Base-by-base conservation (phyloP, 2,113 vertebrate species). In the Egretta garzetta region DNA sequence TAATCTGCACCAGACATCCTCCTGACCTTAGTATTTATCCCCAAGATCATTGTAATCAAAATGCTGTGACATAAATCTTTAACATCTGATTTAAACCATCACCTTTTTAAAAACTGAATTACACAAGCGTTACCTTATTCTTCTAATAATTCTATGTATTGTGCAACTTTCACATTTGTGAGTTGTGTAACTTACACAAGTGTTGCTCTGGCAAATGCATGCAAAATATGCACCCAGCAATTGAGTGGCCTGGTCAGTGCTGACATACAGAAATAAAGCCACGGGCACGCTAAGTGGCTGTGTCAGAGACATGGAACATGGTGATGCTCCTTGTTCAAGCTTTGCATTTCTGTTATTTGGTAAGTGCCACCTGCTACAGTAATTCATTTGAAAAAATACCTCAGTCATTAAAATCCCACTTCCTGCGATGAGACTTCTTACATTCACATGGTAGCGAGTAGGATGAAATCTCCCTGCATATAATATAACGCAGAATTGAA, bases 371-470 rank as follows among this genome's bases (percentile, higher is more conserved):
- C 53, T 58, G 37, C 50, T 67, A 27, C 32, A 53, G 24, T 33
- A 67, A 63, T 35, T 39, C 7, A 41, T 74, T 14, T 72, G 28
- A 70, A 64, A 12, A 73, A 60, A 35, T 23, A 41, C 12, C 41
- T 70, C 26, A 41, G 33, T 24, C 28, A 23, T n/a, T 80, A 56
- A 86, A 86, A 75, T 22, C 47, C 6, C 26, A 26, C 33, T 43
- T 62, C 15, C 35, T 52, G 39, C 59, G 49, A 63, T 22, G 3
- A 56, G 20, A 28, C 37, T 72, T 68, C 47, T 64, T 60, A 26
- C 14, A 15, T 50, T n/a, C 72, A 22, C 6, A 11, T 1, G 1
- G 23, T 12, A 9, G 0, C 4, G 22, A 73, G 39, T 16, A 58
- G 63, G n/a, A 60, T 56, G 35, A 16, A 88, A 50, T 67, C 17